These are phyloP conservation scores for Pseudorhombus dupliciocellatus DNA, from an alignment of 2,113 vertebrate genomes.

Conservation along the genomic window DNA sequence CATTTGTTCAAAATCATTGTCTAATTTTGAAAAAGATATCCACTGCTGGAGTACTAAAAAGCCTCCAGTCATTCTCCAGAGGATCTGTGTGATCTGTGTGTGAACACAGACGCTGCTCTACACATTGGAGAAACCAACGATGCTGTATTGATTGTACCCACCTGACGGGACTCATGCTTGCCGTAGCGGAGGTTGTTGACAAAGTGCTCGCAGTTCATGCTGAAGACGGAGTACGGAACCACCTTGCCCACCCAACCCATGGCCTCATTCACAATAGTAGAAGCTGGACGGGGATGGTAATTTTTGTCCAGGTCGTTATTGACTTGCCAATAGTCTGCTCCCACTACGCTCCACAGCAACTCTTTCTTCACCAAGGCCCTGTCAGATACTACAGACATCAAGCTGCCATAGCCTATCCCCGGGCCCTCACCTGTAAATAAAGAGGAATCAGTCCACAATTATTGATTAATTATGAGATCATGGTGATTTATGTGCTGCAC, in stretches of 20 bases:
- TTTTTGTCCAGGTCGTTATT: slow-evolving; percentile 80
- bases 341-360: slow-evolving; percentile 73
- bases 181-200: slow-evolving; percentile 83
- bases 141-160: slow-evolving; percentile 38
- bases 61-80: too few relatives aligned
- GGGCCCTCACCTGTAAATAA: slow-evolving; percentile 69
- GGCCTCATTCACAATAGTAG: slow-evolving; percentile 72
- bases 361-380: slow-evolving; percentile 83
- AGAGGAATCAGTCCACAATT: neutral
- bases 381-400: slow-evolving; percentile 81
- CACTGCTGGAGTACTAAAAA: neutral
- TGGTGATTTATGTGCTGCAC: slow-evolving; percentile 4
- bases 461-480: neutral
- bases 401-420: slow-evolving; percentile 67
- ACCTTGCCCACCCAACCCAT: slow-evolving; percentile 50
- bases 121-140: too few relatives aligned
- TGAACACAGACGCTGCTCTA: too few relatives aligned
- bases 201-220: slow-evolving; percentile 85
- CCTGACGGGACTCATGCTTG: slow-evolving; percentile 83
- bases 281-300: slow-evolving; percentile 46
- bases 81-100: too few relatives aligned
- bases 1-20: too few relatives aligned
- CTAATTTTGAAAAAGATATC: neutral
- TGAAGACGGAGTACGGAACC: slow-evolving; percentile 68
- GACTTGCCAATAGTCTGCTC: slow-evolving; percentile 61